phyloP scores from a whole-genome alignment of 2,113 vertebrate genomes.

The Nibea coibor region DNA sequence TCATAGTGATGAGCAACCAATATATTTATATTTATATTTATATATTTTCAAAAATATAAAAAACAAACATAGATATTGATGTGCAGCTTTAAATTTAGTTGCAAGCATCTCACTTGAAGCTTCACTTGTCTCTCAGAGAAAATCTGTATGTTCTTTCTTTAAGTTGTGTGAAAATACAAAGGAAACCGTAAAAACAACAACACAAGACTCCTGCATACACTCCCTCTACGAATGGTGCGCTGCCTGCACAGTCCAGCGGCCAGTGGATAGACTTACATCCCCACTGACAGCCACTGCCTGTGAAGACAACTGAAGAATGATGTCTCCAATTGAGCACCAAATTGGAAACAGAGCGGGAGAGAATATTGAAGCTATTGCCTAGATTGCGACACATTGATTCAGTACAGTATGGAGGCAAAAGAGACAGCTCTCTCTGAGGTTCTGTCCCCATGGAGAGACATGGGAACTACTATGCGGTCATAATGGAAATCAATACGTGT shows the following conservation, averaged over 20 bases:
- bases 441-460: conserved; percentile 75
- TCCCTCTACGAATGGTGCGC: conserved; percentile 19
- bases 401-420: conserved; percentile 78
- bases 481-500: conserved; percentile 89
- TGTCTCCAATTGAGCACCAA: conserved; percentile 85
- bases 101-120: no score
- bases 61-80: not conserved
- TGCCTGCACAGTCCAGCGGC: conserved; percentile 36
- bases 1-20: not conserved
- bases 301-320: conserved; percentile 83
- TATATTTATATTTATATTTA: no score
- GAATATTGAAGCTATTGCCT: conserved; percentile 78
- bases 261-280: conserved; percentile 50
- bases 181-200: not conserved
- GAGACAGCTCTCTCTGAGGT: conserved; percentile 59
- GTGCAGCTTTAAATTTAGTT: not conserved
- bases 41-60: not conserved
- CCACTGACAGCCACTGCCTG: conserved; percentile 61
- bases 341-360: conserved; percentile 85
- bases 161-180: not conserved
- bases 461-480: conserved; percentile 78
- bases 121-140: not conserved
- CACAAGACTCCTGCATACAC: not conserved
- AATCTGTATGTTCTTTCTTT: not conserved
- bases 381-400: conserved; percentile 83